phyloP scores from a whole-genome alignment of 2,888 invertebrate species.

The Archips crataeganus region DNA sequence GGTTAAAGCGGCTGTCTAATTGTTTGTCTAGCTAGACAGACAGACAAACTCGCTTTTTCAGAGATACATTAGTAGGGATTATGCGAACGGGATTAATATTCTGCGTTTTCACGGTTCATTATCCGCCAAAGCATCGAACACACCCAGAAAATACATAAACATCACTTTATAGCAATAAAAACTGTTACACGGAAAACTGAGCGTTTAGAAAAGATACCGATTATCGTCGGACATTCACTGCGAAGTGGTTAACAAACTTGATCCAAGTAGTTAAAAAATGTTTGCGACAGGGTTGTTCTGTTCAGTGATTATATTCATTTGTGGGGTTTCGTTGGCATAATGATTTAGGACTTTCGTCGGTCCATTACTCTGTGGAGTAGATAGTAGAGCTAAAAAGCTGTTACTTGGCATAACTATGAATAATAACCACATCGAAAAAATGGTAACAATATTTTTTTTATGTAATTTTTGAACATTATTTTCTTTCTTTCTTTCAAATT shows the following conservation, averaged over 20 bases:
- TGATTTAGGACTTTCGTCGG: too few species aligned
- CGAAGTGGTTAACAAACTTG: not conserved
- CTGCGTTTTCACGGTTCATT: slow-evolving; percentile 18
- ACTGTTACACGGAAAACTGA: not conserved
- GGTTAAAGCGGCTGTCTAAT: too few species aligned
- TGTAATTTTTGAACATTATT: too few species aligned
- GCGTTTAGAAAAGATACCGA: not conserved
- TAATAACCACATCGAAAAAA: too few species aligned
- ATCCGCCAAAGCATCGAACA: not conserved
- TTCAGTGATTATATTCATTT: not conserved
- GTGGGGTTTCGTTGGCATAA: not conserved
- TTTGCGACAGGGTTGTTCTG: not conserved
- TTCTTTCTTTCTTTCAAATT: too few species aligned
- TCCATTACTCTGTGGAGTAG: too few species aligned
- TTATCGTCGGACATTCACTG: not conserved
- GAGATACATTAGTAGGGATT: not conserved
- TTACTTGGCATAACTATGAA: too few species aligned
- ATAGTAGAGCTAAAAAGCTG: too few species aligned
- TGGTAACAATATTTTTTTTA: too few species aligned
- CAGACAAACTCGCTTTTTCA: not conserved
- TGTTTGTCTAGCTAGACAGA: not conserved
- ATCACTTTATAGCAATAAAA: not conserved
- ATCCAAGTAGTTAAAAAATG: not conserved
- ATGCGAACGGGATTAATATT: not conserved
- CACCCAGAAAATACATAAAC: not conserved